These are phyloP conservation scores for Hapalemur alaotrensis DNA, from an alignment of 2,797 vertebrate genomes.

Conservation along the genomic window DNA sequence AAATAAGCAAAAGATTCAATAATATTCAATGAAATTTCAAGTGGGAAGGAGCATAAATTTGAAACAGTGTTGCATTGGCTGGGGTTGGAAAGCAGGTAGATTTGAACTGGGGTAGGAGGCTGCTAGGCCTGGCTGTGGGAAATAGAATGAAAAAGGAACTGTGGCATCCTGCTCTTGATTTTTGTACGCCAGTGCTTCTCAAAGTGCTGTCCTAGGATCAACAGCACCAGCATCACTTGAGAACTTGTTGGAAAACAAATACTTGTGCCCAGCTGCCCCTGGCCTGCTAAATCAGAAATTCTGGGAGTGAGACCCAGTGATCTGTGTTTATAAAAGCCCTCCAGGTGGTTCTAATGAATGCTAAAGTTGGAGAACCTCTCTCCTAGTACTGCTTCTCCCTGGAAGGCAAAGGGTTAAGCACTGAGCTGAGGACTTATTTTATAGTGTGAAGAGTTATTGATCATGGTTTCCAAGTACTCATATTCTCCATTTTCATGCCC, in stretches of 20 bases:
- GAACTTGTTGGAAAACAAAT: neutral
- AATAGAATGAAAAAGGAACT: neutral
- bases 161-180: neutral
- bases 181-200: neutral
- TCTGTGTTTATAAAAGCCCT: neutral
- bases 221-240: neutral
- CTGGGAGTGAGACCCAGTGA: neutral
- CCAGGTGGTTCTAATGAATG: neutral
- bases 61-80: neutral
- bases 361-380: neutral
- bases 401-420: neutral
- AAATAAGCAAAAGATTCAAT: slow-evolving; percentile 3
- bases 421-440: neutral
- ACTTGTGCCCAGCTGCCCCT: neutral
- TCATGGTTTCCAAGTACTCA: neutral
- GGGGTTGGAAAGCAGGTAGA: neutral
- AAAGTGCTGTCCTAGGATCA: neutral
- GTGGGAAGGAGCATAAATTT: neutral
- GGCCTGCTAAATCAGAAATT: neutral
- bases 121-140: neutral
- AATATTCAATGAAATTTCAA: neutral
- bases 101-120: neutral
- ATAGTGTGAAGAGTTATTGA: neutral
- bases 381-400: neutral
- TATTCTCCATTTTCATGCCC: neutral